Conservation (phyloP, 2,113 vertebrate genomes). For the Nycticryphes semicollaris region DNA sequence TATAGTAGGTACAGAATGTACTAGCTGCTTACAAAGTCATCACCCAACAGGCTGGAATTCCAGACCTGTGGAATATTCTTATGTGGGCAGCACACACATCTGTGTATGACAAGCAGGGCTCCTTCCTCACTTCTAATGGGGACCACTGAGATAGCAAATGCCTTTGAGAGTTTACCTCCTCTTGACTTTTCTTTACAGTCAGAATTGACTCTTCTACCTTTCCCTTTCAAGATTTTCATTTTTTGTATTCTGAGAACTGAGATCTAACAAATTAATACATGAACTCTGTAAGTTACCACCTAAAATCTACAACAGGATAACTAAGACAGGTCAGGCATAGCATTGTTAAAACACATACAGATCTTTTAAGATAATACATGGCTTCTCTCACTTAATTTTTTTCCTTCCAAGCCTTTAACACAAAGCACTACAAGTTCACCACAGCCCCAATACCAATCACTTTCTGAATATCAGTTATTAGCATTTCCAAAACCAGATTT, state of each 20-base stretch:
- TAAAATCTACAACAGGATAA: neutral
- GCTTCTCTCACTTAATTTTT: neutral
- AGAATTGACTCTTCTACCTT: neutral
- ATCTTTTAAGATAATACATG: neutral
- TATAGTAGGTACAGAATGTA: neutral
- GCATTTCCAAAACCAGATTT: neutral
- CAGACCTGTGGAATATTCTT: neutral
- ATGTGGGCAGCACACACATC: slow-evolving; percentile 13
- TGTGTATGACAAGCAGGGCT: slow-evolving; percentile 11
- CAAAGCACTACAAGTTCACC: neutral
- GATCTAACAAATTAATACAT: neutral
- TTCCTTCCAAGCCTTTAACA: neutral
- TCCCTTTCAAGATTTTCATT: neutral
- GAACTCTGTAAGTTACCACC: neutral
- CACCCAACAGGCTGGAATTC: neutral
- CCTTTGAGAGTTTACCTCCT: neutral
- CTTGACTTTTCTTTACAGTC: neutral
- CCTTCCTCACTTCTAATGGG: slow-evolving; percentile 54
- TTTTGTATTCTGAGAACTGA: neutral
- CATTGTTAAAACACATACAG: neutral
- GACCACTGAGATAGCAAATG: slow-evolving; percentile 38
- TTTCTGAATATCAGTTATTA: neutral
- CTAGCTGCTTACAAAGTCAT: slow-evolving; percentile 11
- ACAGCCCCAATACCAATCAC: neutral
- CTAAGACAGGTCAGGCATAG: neutral